Evolutionary conservation across 2,888 invertebrate species (phyloP).

Genomic region (Ethmia dodecea): DNA sequence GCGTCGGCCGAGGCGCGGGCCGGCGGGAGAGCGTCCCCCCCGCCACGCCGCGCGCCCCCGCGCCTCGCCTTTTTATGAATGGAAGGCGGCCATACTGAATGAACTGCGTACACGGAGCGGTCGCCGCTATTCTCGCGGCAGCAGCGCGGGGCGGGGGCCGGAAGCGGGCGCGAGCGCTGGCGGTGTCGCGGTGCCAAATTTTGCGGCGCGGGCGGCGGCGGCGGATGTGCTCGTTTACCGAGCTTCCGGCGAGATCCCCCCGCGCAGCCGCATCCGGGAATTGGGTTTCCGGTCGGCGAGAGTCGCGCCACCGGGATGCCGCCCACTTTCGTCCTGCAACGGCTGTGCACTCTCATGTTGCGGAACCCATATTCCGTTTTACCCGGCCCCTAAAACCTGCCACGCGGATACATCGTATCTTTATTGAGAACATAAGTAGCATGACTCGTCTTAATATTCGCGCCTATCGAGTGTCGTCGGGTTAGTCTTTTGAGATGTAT

Average conservation of each 20-base stretch:
- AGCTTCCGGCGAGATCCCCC: conserved; percentile 75
- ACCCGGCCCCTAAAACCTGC: too few relatives aligned
- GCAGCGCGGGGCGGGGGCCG: conserved; percentile 64
- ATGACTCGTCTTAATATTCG: too few relatives aligned
- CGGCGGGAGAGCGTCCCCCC: conserved; percentile 68
- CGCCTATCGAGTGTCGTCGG: not conserved
- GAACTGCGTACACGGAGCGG: conserved; percentile 80
- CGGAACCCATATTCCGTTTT: conserved; percentile 10
- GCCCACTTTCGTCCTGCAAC: conserved; percentile 68
- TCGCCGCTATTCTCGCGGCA: conserved; percentile 76
- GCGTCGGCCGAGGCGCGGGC: conserved; percentile 72
- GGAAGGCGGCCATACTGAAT: conserved; percentile 85
- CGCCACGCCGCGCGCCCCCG: conserved; percentile 72
- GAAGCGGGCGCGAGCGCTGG: conserved; percentile 73
- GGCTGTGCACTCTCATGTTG: conserved; percentile 29
- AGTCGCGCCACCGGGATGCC: conserved; percentile 62
- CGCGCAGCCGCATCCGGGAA: conserved; percentile 76
- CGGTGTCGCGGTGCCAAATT: conserved; percentile 75
- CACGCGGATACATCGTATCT: too few relatives aligned
- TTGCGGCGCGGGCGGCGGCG: conserved; percentile 75
- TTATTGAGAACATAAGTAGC: too few relatives aligned
- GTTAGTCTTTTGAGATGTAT: too few relatives aligned
- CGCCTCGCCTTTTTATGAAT: conserved; percentile 83
- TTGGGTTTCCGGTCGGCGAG: conserved; percentile 74
- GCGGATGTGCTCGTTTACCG: conserved; percentile 76